Base-by-base conservation (phyloP, 2,888 invertebrate species). In the Melipona bicolor region DNA sequence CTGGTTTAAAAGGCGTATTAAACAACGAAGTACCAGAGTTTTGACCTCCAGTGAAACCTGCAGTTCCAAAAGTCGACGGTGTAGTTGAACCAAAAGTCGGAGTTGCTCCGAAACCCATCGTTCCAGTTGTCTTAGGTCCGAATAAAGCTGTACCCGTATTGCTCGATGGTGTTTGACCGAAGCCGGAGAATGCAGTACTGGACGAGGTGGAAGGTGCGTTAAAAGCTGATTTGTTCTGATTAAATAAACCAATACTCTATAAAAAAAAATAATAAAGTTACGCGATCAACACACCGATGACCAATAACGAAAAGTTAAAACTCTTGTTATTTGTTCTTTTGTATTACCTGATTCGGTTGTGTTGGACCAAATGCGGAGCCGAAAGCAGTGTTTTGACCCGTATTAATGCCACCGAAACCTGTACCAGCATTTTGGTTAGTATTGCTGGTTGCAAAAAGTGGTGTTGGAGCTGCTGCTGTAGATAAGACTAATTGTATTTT, bases 1-100 rank as follows among this genome's bases (percentile, higher is more conserved):
- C 89, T 3, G 95, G 94, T 77, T 95, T 95, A 87, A 95, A 95
- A 5, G 95, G 90, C 43, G 95, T 94, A 89, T 95, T 95, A 77
- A 94, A 95, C 84, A 95, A 94, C 21, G 95, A 92, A 71, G 94
- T 95, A 49, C 94, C 94, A 54, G 94, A 82, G 19, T 93, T 91
- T 81, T 94, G 93, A 17, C 93, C 94, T 3, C 93, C 88, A 78
- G 75, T 79, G 70, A 90, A 90, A 71, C 91, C 90, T 68, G 84
- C 78, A 61, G 85, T 81, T 74, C 91, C 91, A 52, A 94, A 94
- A 54, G 92, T 93, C 13, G 92, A 89, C 50, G 92, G 86, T 54
- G 91, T 87, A 19, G 87, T 89, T 52, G 92, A 82, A 15, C 94
- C 93, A 81, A 93, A 93, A 15, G 92, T 88, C 4, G 92, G 79